Conservation (phyloP, 2,797 vertebrate species). For the Salmo trutta region DNA sequence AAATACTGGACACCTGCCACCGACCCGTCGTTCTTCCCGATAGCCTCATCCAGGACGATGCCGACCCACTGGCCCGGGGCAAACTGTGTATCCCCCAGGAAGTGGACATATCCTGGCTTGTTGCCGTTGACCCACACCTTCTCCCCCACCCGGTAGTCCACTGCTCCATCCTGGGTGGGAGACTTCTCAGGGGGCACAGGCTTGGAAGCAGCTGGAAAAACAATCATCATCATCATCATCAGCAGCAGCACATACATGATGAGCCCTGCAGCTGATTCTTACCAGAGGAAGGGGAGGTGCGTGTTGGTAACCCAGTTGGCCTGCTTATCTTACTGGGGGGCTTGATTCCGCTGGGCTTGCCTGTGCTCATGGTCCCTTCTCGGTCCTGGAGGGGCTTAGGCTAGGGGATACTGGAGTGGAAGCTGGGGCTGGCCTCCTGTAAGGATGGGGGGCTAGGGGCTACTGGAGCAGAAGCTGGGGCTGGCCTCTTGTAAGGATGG, state of each 20-base stretch:
- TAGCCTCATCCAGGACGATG: conserved; percentile 89
- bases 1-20: conserved; percentile 88
- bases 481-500: not conserved
- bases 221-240: not conserved
- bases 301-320: conserved; percentile 74
- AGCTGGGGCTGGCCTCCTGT: conserved; percentile 11
- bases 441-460: conserved; percentile 10
- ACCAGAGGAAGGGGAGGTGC: conserved; percentile 75
- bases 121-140: conserved; percentile 95
- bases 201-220: conserved; percentile 72
- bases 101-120: conserved; percentile 92
- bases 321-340: conserved; percentile 90
- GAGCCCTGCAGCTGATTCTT: conserved; percentile 24
- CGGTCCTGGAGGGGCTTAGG: conserved; percentile 33
- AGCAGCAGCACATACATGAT: not conserved
- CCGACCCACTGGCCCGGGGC: conserved; percentile 97
- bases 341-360: conserved; percentile 91
- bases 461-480: too few species aligned
- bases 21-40: conserved; percentile 95
- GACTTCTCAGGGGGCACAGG: conserved; percentile 72
- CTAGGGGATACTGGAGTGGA: not conserved
- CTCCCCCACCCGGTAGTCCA: conserved; percentile 89
- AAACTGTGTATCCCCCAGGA: conserved; percentile 91
- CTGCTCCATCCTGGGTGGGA: conserved; percentile 76
- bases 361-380: conserved; percentile 79